Evolutionary conservation across 2,888 invertebrate genomes (phyloP).

Genomic region (Rhagonycha lutea): DNA sequence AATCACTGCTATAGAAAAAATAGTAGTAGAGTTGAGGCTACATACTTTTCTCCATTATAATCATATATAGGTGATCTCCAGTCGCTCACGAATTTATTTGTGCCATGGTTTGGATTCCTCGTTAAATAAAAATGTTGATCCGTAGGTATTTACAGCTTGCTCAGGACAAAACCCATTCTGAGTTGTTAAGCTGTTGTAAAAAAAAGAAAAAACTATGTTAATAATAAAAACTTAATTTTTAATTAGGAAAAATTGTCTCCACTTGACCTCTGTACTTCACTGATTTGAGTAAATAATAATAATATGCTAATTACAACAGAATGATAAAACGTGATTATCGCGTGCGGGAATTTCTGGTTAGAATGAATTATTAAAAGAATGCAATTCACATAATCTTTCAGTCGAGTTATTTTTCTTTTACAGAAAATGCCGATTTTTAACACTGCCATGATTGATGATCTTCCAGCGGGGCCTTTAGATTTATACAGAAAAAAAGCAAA

Average conservation of each 20-base stretch:
- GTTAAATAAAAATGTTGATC: too few species aligned
- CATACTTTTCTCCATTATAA: too few species aligned
- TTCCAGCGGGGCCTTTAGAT: conserved; percentile 78
- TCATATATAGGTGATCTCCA: too few species aligned
- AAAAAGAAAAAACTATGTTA: background rate
- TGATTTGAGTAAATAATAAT: background rate
- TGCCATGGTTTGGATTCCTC: too few species aligned
- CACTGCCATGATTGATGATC: conserved; percentile 65
- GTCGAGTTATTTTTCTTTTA: background rate
- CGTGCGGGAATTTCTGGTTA: background rate
- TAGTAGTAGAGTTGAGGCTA: too few species aligned
- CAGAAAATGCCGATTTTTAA: conserved; percentile 41
- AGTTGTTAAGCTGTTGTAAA: too few species aligned
- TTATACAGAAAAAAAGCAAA: conserved; percentile 76
- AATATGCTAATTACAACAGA: background rate
- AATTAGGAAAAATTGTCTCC: background rate
- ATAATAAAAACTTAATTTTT: background rate
- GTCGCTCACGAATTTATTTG: too few species aligned
- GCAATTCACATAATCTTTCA: background rate
- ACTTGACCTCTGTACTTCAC: background rate
- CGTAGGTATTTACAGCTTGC: too few species aligned
- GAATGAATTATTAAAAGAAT: background rate
- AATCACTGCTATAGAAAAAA: too few species aligned
- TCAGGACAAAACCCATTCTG: too few species aligned
- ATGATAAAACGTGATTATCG: background rate